Conservation (phyloP, 2,113 vertebrate genomes). For the Pachycephala philippinensis region DNA sequence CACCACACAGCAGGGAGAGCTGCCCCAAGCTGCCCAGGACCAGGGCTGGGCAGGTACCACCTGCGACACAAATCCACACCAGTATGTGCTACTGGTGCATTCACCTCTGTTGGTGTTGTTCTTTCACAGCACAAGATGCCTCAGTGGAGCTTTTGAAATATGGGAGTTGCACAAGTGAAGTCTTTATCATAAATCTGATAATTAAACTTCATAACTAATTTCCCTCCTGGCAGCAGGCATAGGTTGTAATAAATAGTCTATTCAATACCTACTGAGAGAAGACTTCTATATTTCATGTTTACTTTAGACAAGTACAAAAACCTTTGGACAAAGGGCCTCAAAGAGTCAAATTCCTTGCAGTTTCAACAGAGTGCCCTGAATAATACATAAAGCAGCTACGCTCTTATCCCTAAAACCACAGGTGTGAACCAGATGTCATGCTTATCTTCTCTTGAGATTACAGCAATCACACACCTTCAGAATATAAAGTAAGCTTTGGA, state of each 20-base stretch:
- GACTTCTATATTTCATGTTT: conserved; percentile 40
- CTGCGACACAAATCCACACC: background rate
- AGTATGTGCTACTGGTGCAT: background rate
- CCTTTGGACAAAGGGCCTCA: conserved; percentile 7
- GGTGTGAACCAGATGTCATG: conserved; percentile 73
- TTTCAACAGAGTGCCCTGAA: conserved; percentile 20
- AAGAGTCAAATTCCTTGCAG: conserved; percentile 53
- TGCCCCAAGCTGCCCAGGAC: background rate
- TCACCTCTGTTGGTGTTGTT: background rate
- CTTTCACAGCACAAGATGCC: background rate
- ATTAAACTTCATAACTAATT: conserved; percentile 36
- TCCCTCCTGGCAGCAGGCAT: background rate
- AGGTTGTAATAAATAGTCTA: conserved; percentile 20
- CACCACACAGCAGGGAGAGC: fast-evolving
- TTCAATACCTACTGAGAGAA: background rate
- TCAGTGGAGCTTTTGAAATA: conserved; percentile 2
- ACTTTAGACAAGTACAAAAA: conserved; percentile 57
- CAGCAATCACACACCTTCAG: conserved; percentile 54
- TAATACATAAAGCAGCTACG: conserved; percentile 54
- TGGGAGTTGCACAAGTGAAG: background rate
- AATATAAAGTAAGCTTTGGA: conserved; percentile 70
- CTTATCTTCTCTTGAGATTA: conserved; percentile 73
- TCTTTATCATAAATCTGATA: conserved; percentile 47
- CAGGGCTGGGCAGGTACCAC: background rate
- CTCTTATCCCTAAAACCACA: conserved; percentile 70